Percentiles rank a stretch among this genome's conserved stretches.
These are phyloP conservation scores for Hypsibius dujardini DNA, from an alignment of 1,140 invertebrate species.

Conservation along the genomic window DNA sequence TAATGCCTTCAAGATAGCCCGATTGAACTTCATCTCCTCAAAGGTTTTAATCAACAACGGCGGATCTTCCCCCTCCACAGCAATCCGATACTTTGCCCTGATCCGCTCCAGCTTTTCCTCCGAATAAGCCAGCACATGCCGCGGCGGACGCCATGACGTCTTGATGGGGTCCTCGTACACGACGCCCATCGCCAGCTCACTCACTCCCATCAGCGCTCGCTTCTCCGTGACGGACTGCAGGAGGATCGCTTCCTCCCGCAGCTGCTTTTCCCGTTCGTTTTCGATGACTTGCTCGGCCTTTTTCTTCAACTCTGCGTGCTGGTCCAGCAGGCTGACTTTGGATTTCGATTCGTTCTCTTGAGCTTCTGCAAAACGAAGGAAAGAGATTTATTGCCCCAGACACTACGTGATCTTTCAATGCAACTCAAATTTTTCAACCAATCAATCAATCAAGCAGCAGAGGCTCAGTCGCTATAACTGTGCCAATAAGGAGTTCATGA, in stretches of 20 bases:
- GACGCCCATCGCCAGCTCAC: constrained; percentile 88
- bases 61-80: constrained; percentile 82
- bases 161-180: constrained; percentile 91
- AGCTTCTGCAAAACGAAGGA: too few relatives aligned
- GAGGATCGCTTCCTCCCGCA: constrained; percentile 93
- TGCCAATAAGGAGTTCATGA: too few relatives aligned
- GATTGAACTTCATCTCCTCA: constrained; percentile 86
- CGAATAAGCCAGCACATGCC: constrained; percentile 50
- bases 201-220: constrained; percentile 81
- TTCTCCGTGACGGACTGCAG: constrained; percentile 90
- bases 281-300: constrained; percentile 65
- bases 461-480: too few relatives aligned
- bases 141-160: constrained; percentile 77
- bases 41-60: constrained; percentile 77
- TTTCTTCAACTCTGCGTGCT: constrained; percentile 87
- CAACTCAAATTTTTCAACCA: too few relatives aligned
- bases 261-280: constrained; percentile 74
- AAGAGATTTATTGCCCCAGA: too few relatives aligned
- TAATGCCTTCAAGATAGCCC: constrained; percentile 54
- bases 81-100: constrained; percentile 59
- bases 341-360: constrained; percentile 73
- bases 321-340: constrained; percentile 79
- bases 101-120: constrained; percentile 56
- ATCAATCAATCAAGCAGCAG: too few relatives aligned
- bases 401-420: too few relatives aligned